These are phyloP conservation scores for Echinarachnius parma DNA, from an alignment of 53 echinoderm and acorn worm genomes.

Conservation along the genomic window DNA sequence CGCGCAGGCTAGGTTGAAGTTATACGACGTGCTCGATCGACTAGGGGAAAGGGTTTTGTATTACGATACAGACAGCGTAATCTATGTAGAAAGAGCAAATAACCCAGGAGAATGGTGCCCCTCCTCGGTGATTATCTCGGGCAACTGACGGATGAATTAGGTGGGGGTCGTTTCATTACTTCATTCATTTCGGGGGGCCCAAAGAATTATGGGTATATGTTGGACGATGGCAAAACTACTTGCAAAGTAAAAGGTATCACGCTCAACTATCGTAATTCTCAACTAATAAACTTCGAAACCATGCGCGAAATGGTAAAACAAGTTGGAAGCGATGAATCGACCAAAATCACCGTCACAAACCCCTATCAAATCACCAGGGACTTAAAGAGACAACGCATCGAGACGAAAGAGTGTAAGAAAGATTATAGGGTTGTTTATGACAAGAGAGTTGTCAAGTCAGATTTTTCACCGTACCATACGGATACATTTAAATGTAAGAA, in stretches of 20 bases:
- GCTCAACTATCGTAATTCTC: slow-evolving; percentile 15
- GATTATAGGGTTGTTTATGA: slow-evolving; percentile 29
- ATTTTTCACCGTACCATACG: slow-evolving; percentile 36
- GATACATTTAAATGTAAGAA: no score
- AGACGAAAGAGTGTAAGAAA: slow-evolving; percentile 1
- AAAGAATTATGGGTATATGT: slow-evolving; percentile 26
- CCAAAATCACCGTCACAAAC: slow-evolving; percentile 1
- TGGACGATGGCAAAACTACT: slow-evolving; percentile 14
- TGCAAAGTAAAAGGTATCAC: slow-evolving; percentile 31
- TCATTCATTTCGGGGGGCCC: slow-evolving; percentile 30
- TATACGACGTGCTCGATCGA: slow-evolving; percentile 44
- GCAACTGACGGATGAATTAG: slow-evolving; percentile 29
- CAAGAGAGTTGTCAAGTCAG: slow-evolving; percentile 21
- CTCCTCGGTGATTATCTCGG: slow-evolving; percentile 23
- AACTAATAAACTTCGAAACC: slow-evolving; percentile 14
- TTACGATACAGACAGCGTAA: slow-evolving; percentile 49
- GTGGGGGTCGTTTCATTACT: slow-evolving; percentile 7
- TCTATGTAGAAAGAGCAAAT: slow-evolving; percentile 14
- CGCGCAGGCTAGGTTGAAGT: slow-evolving; percentile 34
- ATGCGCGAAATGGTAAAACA: slow-evolving; percentile 2
- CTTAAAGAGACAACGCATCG: slow-evolving; percentile 29
- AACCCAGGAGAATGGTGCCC: slow-evolving; percentile 21
- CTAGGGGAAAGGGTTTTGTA: slow-evolving; percentile 48
- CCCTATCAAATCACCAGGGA: no score
- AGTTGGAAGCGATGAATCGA: neutral